A percentile compares a stretch with the other conserved stretches of the same genome.
Evolutionary conservation across 1,140 invertebrate genomes (phyloP).

Genomic region (Solen grandis): DNA sequence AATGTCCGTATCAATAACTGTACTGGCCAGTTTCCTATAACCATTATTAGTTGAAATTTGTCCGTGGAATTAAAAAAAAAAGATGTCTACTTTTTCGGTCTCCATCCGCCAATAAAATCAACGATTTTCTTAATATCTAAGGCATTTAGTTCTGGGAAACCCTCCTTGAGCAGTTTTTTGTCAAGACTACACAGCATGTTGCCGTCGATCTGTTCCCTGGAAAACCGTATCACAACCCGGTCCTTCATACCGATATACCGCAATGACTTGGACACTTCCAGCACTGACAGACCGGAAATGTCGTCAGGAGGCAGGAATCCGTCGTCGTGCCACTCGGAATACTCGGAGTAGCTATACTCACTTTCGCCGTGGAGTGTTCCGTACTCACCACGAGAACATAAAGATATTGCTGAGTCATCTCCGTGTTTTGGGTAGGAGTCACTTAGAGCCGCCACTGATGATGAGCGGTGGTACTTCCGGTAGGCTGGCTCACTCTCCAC

Average conservation of each 20-base stretch:
- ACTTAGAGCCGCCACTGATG: constrained; percentile 64
- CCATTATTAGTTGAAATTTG: no score
- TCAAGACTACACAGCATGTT: constrained; percentile 74
- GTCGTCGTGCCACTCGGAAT: constrained; percentile 66
- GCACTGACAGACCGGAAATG: constrained; percentile 67
- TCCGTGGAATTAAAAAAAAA: no score
- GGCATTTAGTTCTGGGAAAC: constrained; percentile 77
- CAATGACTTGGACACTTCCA: constrained; percentile 74
- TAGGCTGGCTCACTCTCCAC: constrained; percentile 67
- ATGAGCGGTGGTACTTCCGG: constrained; percentile 58
- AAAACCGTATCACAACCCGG: constrained; percentile 73
- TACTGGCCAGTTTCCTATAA: no score
- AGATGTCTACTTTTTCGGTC: constrained; percentile 71
- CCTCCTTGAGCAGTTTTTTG: constrained; percentile 74
- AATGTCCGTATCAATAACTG: no score
- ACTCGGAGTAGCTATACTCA: constrained; percentile 73
- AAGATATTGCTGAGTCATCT: constrained; percentile 76
- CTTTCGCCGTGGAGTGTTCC: constrained; percentile 71
- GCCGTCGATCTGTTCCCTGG: constrained; percentile 78
- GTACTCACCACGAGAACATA: constrained; percentile 72
- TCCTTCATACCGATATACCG: constrained; percentile 79
- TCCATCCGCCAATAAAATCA: constrained; percentile 78
- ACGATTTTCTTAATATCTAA: constrained; percentile 78
- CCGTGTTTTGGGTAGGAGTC: constrained; percentile 64
- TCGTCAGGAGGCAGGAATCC: constrained; percentile 74